Base-by-base conservation (phyloP, 2,797 vertebrate species). In the Sus cebifrons region DNA sequence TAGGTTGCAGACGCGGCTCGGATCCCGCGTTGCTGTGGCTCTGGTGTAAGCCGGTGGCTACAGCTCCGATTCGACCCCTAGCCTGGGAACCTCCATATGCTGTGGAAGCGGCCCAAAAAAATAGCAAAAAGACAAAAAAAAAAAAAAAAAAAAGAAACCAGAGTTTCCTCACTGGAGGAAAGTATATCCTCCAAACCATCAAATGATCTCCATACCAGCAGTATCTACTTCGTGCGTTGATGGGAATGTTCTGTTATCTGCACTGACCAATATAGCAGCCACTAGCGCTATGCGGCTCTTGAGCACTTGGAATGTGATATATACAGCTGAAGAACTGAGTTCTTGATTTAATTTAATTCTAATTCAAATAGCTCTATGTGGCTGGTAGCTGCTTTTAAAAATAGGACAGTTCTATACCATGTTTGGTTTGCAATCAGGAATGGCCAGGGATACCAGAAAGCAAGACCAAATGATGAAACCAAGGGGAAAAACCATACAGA, bases 381-480 rank as follows among this genome's bases (percentile, higher is more conserved):
- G 23, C 40, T 78, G 58, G 17, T n/a, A 60, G 49, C n/a, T 87
- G 68, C 20, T 40, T 1, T 52, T 64, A 64, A 89, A 16, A 21
- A 14, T 49, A 86, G 20, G 49, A n/a, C 3, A 23, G 4, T 11
- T 49, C 54, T 65, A 20, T 54, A 70, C 13, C 78, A 27, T 27
- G 29, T 54, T 3, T 78, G 3, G 0, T 25, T 89, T 78, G 58
- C 27, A 25, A 54, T 79, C 52, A 62, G 56, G 86, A 94, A 70
- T 81, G 40, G 54, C 65, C 27, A n/a, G 54, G 75, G 21, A 88
- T 67, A 83, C 70, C 18, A 89, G 6, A 32, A 93, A 14, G n/a
- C 62, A 90, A 77, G 68, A 56, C 70, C 18, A 85, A 89, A 87
- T 60, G 71, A 87, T 60, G 25, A 64, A 96, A 75, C 13, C 40